phyloP scores from a whole-genome alignment of 2,113 vertebrate species.

The Corythaixoides concolor region DNA sequence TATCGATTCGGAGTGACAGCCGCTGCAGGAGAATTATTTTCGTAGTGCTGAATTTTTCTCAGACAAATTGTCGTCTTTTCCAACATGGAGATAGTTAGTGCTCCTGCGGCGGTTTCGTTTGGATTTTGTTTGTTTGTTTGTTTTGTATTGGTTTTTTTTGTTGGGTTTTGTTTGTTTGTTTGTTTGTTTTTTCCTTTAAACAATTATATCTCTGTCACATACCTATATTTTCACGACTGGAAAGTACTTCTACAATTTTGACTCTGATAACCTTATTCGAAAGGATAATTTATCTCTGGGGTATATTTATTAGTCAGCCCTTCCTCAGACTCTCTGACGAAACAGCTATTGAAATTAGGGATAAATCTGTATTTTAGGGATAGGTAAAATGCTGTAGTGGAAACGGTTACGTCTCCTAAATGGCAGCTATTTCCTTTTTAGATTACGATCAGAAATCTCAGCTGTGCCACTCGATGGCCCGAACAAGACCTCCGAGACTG shows the following conservation, averaged over 20 bases:
- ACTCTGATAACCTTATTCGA: neutral
- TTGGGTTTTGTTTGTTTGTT: neutral
- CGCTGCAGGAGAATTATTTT: neutral
- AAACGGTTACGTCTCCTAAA: neutral
- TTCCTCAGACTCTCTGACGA: neutral
- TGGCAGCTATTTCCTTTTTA: slow-evolving; percentile 16
- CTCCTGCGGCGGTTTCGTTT: neutral
- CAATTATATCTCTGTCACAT: neutral
- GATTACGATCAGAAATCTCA: slow-evolving; percentile 43
- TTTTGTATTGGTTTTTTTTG: no score
- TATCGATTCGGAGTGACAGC: neutral
- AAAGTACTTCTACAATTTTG: neutral
- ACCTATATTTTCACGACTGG: neutral
- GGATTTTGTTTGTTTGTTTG: neutral
- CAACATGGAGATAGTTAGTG: neutral
- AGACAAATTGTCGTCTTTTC: neutral
- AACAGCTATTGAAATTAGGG: neutral
- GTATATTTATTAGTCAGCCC: neutral
- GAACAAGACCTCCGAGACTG: neutral
- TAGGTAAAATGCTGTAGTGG: neutral
- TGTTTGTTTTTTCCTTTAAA: neutral
- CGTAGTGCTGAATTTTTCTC: neutral
- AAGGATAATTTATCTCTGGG: neutral
- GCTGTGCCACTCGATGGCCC: neutral
- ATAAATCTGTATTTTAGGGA: neutral